A percentile compares a stretch with the other conserved stretches of the same genome.
Conservation (phyloP, 2,113 vertebrate species). For the Elaphurus davidianus region DNA sequence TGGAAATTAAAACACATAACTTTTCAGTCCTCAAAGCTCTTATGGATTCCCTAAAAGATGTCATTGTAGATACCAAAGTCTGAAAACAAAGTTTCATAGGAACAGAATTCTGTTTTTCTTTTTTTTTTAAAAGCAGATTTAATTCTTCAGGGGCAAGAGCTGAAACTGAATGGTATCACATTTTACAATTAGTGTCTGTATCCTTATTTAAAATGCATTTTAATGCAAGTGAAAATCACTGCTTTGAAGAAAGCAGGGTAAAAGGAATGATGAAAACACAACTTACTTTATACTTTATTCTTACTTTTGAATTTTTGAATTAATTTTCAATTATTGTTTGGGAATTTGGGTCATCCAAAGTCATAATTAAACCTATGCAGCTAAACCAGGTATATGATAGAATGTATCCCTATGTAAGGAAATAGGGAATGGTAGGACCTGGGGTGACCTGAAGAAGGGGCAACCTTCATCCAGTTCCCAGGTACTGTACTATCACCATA, state of each 20-base stretch:
- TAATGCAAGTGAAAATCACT: background rate
- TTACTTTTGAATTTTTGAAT: background rate
- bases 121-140: conserved; percentile 3
- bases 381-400: background rate
- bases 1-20: background rate
- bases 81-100: background rate
- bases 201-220: background rate
- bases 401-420: background rate
- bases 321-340: background rate
- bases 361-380: background rate
- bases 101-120: background rate
- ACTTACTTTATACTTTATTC: background rate
- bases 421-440: background rate
- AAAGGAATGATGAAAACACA: background rate
- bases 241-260: background rate
- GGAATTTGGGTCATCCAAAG: background rate
- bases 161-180: background rate
- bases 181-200: background rate
- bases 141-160: background rate
- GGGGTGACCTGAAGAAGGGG: background rate
- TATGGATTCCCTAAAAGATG: background rate
- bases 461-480: background rate
- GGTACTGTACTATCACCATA: no score
- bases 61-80: background rate
- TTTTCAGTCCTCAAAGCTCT: background rate